Percentiles rank a stretch among this genome's conserved stretches.
phyloP scores from a whole-genome alignment of 2,113 vertebrate species.

The Hippolais icterina region DNA sequence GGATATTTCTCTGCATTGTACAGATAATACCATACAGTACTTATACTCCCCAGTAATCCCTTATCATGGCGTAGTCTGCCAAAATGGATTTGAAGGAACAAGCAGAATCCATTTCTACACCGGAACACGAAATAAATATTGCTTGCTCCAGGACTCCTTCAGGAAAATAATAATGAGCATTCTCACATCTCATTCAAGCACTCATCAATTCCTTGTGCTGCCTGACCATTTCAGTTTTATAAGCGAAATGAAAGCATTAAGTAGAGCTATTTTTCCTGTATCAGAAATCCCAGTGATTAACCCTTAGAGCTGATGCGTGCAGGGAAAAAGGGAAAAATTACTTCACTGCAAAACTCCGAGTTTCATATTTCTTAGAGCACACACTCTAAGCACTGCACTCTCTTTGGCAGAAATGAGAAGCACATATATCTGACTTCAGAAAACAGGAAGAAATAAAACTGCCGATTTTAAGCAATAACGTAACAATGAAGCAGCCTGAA shows the following conservation, averaged over 20 bases:
- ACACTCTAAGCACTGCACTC: not conserved
- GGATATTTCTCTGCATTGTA: not conserved
- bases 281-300: conserved; percentile 10
- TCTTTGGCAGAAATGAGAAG: not conserved
- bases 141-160: not conserved
- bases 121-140: not conserved
- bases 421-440: conserved; percentile 21
- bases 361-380: not conserved
- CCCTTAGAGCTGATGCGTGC: not conserved
- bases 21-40: not conserved
- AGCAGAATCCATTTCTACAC: not conserved
- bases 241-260: not conserved
- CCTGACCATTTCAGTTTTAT: not conserved
- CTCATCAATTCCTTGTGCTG: not conserved
- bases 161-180: conserved; percentile 8
- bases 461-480: conserved; percentile 43
- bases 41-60: not conserved
- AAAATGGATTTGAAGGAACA: not conserved
- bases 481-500: conserved; percentile 55
- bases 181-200: not conserved
- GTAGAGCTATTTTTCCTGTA: not conserved
- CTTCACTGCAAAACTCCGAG: not conserved
- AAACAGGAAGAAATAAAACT: conserved; percentile 49
- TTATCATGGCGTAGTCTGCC: not conserved
- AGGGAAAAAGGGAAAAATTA: not conserved